phyloP scores from a whole-genome alignment of 2,113 vertebrate species.

The Odobenus rosmarus region DNA sequence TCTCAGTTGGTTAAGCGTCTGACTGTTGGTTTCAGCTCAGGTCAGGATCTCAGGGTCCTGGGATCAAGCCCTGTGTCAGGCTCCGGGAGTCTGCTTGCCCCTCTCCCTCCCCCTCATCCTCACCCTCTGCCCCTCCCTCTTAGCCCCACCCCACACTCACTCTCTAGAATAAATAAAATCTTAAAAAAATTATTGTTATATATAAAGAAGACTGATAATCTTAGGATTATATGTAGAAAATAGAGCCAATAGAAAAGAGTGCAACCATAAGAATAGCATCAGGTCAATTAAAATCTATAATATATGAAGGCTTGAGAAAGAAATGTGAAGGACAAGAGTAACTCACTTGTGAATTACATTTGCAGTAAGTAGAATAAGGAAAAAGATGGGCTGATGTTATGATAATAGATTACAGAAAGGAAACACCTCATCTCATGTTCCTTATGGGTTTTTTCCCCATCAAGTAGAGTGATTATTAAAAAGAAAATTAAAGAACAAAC shows the following conservation, averaged over 20 bases:
- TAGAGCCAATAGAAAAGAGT: not conserved
- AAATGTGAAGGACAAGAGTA: not conserved
- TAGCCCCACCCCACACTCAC: not conserved
- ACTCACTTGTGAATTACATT: slow-evolving; percentile 10
- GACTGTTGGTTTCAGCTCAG: not conserved
- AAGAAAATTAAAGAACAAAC: slow-evolving; percentile 5
- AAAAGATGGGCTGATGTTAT: not conserved
- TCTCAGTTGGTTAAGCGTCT: not conserved
- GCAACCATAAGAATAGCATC: not conserved
- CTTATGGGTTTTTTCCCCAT: not conserved
- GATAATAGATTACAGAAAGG: not conserved
- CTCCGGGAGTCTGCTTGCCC: not conserved
- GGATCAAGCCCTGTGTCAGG: not conserved
- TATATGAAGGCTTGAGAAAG: not conserved
- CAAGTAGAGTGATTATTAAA: not conserved
- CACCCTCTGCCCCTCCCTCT: not conserved
- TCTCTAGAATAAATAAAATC: not conserved
- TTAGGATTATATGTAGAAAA: slow-evolving; percentile 14
- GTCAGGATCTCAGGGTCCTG: not conserved
- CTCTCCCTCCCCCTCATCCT: not conserved
- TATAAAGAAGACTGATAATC: not conserved
- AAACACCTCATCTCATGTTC: not conserved
- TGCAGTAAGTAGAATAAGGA: not conserved
- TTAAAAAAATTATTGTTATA: not conserved
- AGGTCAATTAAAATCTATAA: not conserved